These are phyloP conservation scores for Oxyruncus cristatus DNA, from an alignment of 2,113 vertebrate species.

Conservation along the genomic window DNA sequence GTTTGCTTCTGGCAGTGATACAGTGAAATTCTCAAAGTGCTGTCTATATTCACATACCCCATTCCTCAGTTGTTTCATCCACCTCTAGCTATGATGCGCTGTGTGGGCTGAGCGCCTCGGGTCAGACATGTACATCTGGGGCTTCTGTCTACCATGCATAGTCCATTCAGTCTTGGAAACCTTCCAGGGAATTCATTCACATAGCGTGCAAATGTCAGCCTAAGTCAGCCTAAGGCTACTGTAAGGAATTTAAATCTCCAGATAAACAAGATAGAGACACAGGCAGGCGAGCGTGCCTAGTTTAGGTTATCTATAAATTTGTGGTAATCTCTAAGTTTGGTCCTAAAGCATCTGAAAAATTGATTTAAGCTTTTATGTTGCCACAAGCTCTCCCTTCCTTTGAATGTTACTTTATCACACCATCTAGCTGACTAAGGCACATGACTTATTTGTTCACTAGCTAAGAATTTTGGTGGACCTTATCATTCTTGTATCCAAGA, in stretches of 20 bases:
- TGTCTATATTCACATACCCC: not conserved
- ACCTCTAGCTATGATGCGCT: not conserved
- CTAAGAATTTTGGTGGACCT: not conserved
- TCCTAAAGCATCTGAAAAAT: not conserved
- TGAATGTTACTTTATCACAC: not conserved
- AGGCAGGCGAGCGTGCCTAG: not conserved
- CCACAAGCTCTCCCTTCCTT: not conserved
- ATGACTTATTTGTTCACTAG: not conserved
- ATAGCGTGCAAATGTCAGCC: not conserved
- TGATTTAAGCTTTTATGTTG: not conserved
- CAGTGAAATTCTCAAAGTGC: not conserved
- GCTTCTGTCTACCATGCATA: not conserved
- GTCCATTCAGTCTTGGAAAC: not conserved
- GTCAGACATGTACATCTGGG: not conserved
- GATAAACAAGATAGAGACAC: not conserved
- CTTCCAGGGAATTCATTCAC: not conserved
- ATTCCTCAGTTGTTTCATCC: not conserved
- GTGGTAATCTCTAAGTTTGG: not conserved
- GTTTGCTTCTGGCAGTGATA: not conserved
- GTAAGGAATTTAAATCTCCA: not conserved
- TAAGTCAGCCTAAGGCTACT: not conserved
- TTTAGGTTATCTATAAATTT: not conserved
- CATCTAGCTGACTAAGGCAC: not conserved
- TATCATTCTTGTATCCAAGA: not conserved
- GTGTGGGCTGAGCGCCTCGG: fast-evolving